Evolutionary conservation across 2,888 invertebrate species (phyloP).

Genomic region (Xiphydria camelus): DNA sequence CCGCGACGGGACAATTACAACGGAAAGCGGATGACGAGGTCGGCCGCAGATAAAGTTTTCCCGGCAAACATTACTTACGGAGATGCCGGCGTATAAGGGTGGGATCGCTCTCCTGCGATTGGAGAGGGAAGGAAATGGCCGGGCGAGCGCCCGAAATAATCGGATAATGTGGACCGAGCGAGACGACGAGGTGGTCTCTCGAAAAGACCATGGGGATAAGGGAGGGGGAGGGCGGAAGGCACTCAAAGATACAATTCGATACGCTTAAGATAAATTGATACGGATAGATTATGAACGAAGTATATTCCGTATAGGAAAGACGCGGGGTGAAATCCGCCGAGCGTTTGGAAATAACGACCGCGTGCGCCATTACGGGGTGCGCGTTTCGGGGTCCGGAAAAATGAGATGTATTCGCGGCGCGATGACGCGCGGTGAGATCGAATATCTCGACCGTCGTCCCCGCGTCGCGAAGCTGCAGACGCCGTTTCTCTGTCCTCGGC

Average conservation of each 20-base stretch:
- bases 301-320: conserved; percentile 14
- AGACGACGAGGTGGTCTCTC: not conserved
- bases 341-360: conserved; percentile 18
- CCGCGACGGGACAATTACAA: too few species aligned
- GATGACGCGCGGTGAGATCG: too few species aligned
- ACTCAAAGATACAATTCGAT: conserved; percentile 34
- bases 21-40: too few species aligned
- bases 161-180: conserved; percentile 33
- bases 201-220: conserved; percentile 17
- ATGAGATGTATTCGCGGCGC: not conserved
- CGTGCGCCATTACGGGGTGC: not conserved
- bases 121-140: conserved; percentile 19
- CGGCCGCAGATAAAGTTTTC: conserved; percentile 32
- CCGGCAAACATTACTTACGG: conserved; percentile 36
- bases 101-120: too few species aligned
- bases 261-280: conserved; percentile 39
- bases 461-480: too few species aligned
- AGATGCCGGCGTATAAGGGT: conserved; percentile 32
- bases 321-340: conserved; percentile 6
- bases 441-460: too few species aligned
- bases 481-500: too few species aligned
- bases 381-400: not conserved
- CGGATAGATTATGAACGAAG: conserved; percentile 33
- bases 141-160: conserved; percentile 30
- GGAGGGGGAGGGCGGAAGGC: conserved; percentile 20